Base-by-base conservation (phyloP, 2,797 vertebrate species). In the Podarcis siculus region DNA sequence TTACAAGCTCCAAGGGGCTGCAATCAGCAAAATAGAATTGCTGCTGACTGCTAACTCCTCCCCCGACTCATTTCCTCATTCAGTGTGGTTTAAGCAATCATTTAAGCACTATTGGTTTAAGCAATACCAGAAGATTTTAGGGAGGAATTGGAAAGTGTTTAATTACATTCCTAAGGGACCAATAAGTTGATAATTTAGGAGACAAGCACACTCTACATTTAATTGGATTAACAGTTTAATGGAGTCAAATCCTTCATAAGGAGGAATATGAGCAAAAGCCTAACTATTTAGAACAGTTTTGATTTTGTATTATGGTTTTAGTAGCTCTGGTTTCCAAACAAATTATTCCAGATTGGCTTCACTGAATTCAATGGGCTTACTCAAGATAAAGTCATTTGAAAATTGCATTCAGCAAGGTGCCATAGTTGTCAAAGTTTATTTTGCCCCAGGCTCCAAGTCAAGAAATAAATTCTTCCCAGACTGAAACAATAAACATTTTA, bases 401-500 rank as follows among this genome's bases (percentile, higher is more conserved):
- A 19, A 61, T 23, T 80, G 49, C 15, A 81, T 80, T 73, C 23
- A 21, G 8, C 17, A 5, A 64, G 42, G 30, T 79, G 8, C 13
- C 21, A 75, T 61, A 55, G 2, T 19, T 35, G 49, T 79, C 49
- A 67, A 8, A 4, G n/a, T 7, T 19, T 21, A 27, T 80, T 81
- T 86, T 86, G 32, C 25, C 32, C 15, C 19, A 80, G 0, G 0
- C 85, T 37, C 49, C 83, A 27, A 87, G 35, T 39, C 66, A 5
- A 42, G 32, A 15, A 66, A 69, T 79, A 13, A 66, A n/a, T 86
- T 90, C 21, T 86, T 45, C 8, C 30, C 0, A 86, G 17, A 7
- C 5, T 66, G 87, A 92, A 90, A 82, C 32, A 93, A 90, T 1
- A 25, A 83, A 5, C 1, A 13, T 83, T 92, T 73, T 78, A 85